Evolutionary conservation across 2,113 vertebrate species (phyloP), one percentile per base, ranked within the genome.

Genomic region (Capricornis sumatraensis): DNA sequence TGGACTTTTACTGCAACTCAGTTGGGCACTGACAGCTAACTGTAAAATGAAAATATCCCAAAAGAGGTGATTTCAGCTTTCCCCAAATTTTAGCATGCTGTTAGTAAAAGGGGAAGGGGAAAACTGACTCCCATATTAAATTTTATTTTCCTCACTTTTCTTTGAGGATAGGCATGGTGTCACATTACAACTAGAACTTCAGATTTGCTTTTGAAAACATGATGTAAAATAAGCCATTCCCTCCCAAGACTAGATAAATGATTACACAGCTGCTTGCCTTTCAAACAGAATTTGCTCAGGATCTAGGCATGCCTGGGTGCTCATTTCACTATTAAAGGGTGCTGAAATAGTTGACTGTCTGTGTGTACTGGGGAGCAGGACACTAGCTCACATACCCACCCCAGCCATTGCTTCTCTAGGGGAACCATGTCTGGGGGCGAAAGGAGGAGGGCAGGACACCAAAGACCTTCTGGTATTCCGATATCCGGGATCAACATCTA

Each of bases 181-280:
- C 82, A 58, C 11, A 7, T 87, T 81, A 94, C 74, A 74, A n/a
- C 60, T 55, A 45, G 30, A 33, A 92, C 36, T 40, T 96, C 9
- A 64, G 88, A 95, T n/a, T 33, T 94, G 23, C 25, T 96, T 94
- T 89, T 71, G 87, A 97, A 94, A 91, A 95, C 91, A 97, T 30
- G 14, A 12, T n/a, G 47, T 62, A 87, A 93, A 98, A 94, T 67
- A 91, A 97, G 55, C 33, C 40, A 64, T 79, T 96, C 97, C 36
- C 78, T 97, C 53, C 50, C 17, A 60, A 94, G 82, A 6, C 6
- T 93, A 96, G 95, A 87, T 89, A 92, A 96, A 27, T 28, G 67
- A 84, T 47, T 40, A 50, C 0, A 6, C 3, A 15, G 50, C 5
- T 78, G 33, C 89, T 81, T 85, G 60, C 90, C 21, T 53, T 93